Evolutionary conservation across 2,797 vertebrate genomes (phyloP), one percentile per base, ranked within the genome.

Genomic region (Carduelis carduelis): DNA sequence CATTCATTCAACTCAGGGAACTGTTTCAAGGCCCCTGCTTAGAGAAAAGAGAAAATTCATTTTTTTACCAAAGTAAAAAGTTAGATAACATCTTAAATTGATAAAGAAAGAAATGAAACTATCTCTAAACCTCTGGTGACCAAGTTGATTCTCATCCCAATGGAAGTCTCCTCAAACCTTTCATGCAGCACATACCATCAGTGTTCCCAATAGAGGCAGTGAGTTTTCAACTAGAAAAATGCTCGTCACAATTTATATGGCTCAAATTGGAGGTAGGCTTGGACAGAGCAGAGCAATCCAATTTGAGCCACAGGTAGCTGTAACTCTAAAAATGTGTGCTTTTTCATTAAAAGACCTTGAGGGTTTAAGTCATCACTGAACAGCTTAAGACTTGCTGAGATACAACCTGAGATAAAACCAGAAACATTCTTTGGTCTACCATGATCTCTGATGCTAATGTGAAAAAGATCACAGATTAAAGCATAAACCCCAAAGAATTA

Each of bases 301-400:
- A 16, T 77, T 77, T 87, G 89, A 93, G 24, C 27, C 75, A 90
- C 46, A 83, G 86, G 64, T 91, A 90, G 46, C 41, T 80, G 60
- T 75, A 93, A 53, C 12, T 76, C 37, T 50, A 86, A 75, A 66
- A 89, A 92, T 71, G n/a, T 68, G 46, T 83, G 34, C 2, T 84
- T 90, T 93, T 92, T 82, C 71, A 83, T 85, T 80, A 50, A 77
- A 90, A 87, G 83, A 74, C 77, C 61, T 88, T 63, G 50, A 72
- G 39, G 21, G 52, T 87, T 77, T 63, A 93, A 92, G 83, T 82
- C 64, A 52, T 53, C 72, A 76, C 52, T 82, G 28, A 92, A 64
- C 57, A 90, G 28, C 53, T 87, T 39, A 74, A 77, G 49, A 49
- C 34, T 77, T 23, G 18, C 52, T 24, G 70, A 84, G 78, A 89